A percentile compares a stretch with the other conserved stretches of the same genome.
phyloP scores from a whole-genome alignment of 2,797 vertebrate genomes.

The Echiichthys vipera region DNA sequence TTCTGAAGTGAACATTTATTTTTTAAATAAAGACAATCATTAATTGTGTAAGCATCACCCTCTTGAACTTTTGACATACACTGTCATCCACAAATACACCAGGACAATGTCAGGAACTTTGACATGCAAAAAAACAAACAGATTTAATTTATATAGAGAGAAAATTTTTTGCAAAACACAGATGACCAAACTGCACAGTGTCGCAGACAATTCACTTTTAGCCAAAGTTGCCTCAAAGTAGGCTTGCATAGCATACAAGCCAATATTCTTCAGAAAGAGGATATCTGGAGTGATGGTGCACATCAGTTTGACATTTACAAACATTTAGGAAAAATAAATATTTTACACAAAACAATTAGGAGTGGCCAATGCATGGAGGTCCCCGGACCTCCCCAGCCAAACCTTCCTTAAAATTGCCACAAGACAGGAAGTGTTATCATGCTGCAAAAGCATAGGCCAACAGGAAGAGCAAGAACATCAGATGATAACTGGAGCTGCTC shows the following conservation, averaged over 20 bases:
- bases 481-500: conserved; percentile 67
- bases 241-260: conserved; percentile 55
- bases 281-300: conserved; percentile 41
- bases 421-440: conserved; percentile 67
- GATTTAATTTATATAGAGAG: background rate
- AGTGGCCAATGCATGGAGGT: conserved; percentile 43
- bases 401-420: conserved; percentile 35
- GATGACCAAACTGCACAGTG: conserved; percentile 12
- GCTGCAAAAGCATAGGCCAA: conserved; percentile 51
- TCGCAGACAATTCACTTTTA: conserved; percentile 39
- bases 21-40: background rate
- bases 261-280: conserved; percentile 61
- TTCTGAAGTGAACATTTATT: background rate
- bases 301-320: conserved; percentile 67
- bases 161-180: conserved; percentile 28
- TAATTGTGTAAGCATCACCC: background rate
- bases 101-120: conserved; percentile 8
- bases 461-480: conserved; percentile 30
- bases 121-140: conserved; percentile 51
- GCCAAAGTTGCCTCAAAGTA: conserved; percentile 48
- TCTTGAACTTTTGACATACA: background rate
- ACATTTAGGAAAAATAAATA: conserved; percentile 49
- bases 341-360: conserved; percentile 33
- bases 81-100: background rate
- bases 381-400: conserved; percentile 28